Percentiles rank a stretch among this genome's conserved stretches.
These are phyloP conservation scores for Discoglossus pictus DNA, from an alignment of 2,797 vertebrate species.

Conservation along the genomic window DNA sequence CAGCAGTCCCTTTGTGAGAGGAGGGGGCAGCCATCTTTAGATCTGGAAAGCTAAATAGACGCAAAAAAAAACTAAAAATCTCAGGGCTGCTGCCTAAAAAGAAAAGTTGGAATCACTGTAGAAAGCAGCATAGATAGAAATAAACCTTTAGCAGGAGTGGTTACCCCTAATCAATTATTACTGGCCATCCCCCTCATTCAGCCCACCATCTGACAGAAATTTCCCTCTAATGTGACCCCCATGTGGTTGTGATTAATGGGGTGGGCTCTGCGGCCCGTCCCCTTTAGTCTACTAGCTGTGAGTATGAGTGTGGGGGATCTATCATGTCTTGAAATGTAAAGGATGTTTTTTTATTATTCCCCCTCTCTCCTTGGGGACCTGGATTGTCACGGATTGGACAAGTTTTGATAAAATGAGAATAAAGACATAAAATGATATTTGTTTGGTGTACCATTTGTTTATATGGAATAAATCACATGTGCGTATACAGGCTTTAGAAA, in stretches of 20 bases:
- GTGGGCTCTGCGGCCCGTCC: background rate
- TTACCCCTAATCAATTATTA: background rate
- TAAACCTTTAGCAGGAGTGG: background rate
- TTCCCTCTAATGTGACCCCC: constrained; percentile 31
- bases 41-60: background rate
- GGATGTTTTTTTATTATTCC: constrained; percentile 15
- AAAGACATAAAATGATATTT: constrained; percentile 41
- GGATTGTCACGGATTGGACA: constrained; percentile 21
- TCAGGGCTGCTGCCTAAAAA: constrained; percentile 28
- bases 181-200: no score
- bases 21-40: background rate
- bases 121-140: background rate
- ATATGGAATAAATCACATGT: no score
- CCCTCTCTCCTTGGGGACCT: constrained; percentile 8
- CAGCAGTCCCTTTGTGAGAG: background rate
- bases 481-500: no score
- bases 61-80: background rate
- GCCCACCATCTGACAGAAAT: background rate
- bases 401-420: constrained; percentile 49
- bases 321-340: constrained; percentile 4
- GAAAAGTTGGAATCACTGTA: constrained; percentile 2
- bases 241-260: no score
- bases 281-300: background rate
- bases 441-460: no score
- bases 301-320: background rate